Evolutionary conservation across 2,113 vertebrate species (phyloP), one percentile per base, ranked within the genome.

Genomic region (Pao palembangensis): DNA sequence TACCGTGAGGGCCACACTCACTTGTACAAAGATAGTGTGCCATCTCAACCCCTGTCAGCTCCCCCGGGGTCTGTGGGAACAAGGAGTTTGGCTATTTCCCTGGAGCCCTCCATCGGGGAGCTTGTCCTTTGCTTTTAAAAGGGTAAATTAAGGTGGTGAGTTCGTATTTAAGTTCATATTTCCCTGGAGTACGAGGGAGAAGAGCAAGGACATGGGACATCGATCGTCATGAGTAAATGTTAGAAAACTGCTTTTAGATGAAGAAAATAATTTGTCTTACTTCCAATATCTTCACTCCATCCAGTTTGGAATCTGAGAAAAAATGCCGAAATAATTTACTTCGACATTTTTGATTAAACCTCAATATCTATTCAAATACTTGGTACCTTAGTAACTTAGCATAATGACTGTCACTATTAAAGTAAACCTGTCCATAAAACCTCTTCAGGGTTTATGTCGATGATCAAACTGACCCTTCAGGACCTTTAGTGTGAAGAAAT

Each of bases 91-190:
- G 61, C 75, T 71, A 81, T 84, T 89, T 85, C 82, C 85, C 83
- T 70, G 14, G 83, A 75, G 80, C 61, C 67, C 59, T 46, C 23
- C 42, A 13, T 61, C 25, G 3, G 47, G 78, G 75, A 80, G 69
- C 74, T 75, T 85, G 86, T 86, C 82, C 85, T 88, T 83, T 86
- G 52, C 80, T 80, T 70, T 71, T 71, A 62, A 87, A 76, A 79
- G 82, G 81, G 71, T 82, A 82, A 81, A 86, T 73, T 78, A 83
- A 84, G 78, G 78, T 84, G 75, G 64, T 61, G 58, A 57, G 81
- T 77, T 80, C 76, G 76, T 82, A 69, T 85, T 88, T 84, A 82
- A 83, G 81, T 82, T 85, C 79, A 85, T 87, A 90, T 90, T 87
- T 89, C 82, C 87, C 85, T 62, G 48, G 85, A 83, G 87, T 77